Percentiles rank a stretch among this genome's conserved stretches.
Evolutionary conservation across 2,888 invertebrate genomes (phyloP).

Genomic region (Drosophila histrio): DNA sequence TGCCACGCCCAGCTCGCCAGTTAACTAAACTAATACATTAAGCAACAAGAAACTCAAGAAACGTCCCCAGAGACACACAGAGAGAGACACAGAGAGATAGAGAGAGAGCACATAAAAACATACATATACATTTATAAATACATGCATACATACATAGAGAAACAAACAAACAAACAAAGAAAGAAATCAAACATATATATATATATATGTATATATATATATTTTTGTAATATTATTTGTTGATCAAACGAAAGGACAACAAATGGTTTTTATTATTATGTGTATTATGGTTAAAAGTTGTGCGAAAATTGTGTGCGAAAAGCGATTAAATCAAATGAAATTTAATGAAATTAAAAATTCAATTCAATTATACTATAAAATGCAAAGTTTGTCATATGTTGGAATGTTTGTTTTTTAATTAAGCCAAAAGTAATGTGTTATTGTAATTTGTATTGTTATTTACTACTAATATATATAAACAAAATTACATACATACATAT

Average conservation of each 20-base stretch:
- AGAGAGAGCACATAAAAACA: too few relatives aligned
- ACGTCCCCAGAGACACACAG: slow-evolving; percentile 31
- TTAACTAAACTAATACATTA: slow-evolving; percentile 47
- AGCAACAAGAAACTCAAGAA: slow-evolving; percentile 31
- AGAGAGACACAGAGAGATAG: neutral
- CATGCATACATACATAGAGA: slow-evolving; percentile 23
- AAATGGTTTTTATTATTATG: slow-evolving; percentile 53
- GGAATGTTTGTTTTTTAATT: slow-evolving; percentile 67
- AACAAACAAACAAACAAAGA: slow-evolving; percentile 10
- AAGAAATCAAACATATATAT: neutral
- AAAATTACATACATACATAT: slow-evolving; percentile 26
- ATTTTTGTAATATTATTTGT: slow-evolving; percentile 75
- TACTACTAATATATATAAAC: slow-evolving; percentile 62
- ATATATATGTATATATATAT: slow-evolving; percentile 46
- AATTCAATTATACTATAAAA: neutral
- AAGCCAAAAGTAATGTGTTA: slow-evolving; percentile 79
- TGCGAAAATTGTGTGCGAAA: slow-evolving; percentile 38
- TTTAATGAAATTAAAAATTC: neutral
- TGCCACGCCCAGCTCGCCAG: slow-evolving; percentile 46
- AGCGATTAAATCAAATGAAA: slow-evolving; percentile 41
- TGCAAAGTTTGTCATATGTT: slow-evolving; percentile 44
- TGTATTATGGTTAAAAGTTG: slow-evolving; percentile 41
- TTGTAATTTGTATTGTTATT: slow-evolving; percentile 78
- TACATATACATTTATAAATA: slow-evolving; percentile 35
- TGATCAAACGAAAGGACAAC: slow-evolving; percentile 50